Evolutionary conservation across 1,140 invertebrate genomes (phyloP).

Genomic region (Homalodisca vitripennis): DNA sequence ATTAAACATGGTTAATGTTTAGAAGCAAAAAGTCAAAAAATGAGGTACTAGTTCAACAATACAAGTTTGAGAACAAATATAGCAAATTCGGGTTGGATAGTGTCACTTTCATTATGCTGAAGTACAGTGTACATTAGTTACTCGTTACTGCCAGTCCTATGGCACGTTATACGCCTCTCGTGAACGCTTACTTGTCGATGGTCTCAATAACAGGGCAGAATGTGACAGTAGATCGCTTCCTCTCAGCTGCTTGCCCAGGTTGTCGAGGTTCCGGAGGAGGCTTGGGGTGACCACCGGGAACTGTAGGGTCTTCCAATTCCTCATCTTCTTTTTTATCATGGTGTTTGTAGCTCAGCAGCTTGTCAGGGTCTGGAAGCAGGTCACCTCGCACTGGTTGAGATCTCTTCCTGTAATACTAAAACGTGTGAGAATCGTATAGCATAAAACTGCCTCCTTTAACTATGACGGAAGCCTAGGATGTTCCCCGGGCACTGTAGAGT

Average conservation of each 20-base stretch:
- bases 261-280: constrained; percentile 14
- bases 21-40: no score
- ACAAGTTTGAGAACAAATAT: no score
- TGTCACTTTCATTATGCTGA: no score
- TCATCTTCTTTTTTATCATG: constrained; percentile 20
- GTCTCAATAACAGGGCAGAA: constrained; percentile 23
- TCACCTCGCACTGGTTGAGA: constrained; percentile 24
- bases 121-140: no score
- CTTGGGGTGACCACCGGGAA: constrained; percentile 1
- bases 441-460: no score
- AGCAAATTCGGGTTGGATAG: no score
- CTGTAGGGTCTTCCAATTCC: constrained; percentile 18
- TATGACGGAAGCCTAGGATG: not conserved
- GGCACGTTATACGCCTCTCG: no score
- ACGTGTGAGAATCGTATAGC: no score
- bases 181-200: constrained; percentile 23
- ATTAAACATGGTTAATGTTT: no score
- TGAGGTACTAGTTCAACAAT: no score
- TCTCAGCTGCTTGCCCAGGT: constrained; percentile 15
- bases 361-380: constrained; percentile 14
- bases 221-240: constrained; percentile 25
- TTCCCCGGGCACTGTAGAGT: constrained; percentile 13
- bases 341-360: constrained; percentile 26
- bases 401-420: no score
- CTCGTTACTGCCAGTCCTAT: no score